Evolutionary conservation across 2,797 vertebrate species (phyloP), one percentile per base, ranked within the genome.

Genomic region (Lemur catta): DNA sequence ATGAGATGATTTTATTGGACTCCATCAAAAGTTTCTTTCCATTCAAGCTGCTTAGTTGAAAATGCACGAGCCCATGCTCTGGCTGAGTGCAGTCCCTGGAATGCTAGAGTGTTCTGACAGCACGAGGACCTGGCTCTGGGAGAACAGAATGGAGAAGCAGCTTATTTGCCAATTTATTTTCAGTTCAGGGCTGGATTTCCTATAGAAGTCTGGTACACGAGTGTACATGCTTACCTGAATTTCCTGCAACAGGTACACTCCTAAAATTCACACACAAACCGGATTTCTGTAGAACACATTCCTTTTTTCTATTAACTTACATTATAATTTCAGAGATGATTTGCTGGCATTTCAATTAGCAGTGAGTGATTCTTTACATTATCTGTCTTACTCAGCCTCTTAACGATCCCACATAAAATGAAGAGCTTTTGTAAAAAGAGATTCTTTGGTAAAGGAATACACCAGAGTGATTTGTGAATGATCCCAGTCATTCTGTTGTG

Each of bases 331-430:
- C 69, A 65, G 86, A 96, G 59, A 87, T 71, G 41, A 91, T 89
- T 95, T 97, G 12, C 61, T 28, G 76, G 33, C 30, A 81, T 95
- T 93, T 92, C 71, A 93, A 57, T 95, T 72, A 92, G 57, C 33
- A 87, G 52, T 55, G 76, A 88, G 30, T 69, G 78, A 88, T 84
- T 97, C 71, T 86, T 95, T 90, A 89, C 24, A 41, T 86, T 75
- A 81, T 59, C 50, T 87, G 4, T 89, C 75, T 97, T 93, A 48
- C 41, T 94, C 75, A 91, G 13, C 59, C 94, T 94, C 71, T 50
- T 84, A 86, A 84, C 67, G 55, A 80, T 30, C 65, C 80, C 80
- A 57, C 7, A 14, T 78, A 75, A 89, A 81, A 93, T 67, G 61
- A 95, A 95, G 82, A 87, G 48, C 35, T 87, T 92, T 61, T 67